Conservation (phyloP, 2,113 vertebrate species). For the Solenodon paradoxus region DNA sequence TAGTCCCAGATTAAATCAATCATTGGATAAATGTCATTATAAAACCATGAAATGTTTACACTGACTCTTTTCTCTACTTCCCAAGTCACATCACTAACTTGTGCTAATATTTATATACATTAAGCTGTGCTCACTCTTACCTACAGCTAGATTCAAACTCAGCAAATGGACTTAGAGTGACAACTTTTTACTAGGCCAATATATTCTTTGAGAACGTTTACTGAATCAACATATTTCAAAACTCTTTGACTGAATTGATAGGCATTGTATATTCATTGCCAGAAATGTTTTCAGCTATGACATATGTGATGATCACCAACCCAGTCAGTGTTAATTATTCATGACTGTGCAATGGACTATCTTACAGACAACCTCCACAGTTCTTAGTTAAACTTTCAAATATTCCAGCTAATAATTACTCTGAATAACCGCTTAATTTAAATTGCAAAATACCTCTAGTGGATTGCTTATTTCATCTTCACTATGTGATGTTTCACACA, state of each 20-base stretch:
- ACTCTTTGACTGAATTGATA: constrained; percentile 8
- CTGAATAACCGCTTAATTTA: constrained; percentile 42
- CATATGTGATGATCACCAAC: background rate
- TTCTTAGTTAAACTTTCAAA: background rate
- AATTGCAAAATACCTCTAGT: constrained; percentile 52
- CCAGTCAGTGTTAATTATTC: background rate
- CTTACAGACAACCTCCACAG: constrained; percentile 1
- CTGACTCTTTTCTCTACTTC: background rate
- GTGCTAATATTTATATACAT: background rate
- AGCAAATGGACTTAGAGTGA: background rate
- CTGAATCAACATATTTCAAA: background rate
- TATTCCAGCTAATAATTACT: constrained; percentile 62
- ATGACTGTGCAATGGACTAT: background rate
- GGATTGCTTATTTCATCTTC: constrained; percentile 62
- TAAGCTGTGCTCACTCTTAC: background rate
- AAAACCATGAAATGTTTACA: constrained; percentile 31
- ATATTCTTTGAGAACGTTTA: constrained; percentile 40
- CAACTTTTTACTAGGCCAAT: background rate
- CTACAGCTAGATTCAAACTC: background rate
- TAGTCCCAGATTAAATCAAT: constrained; percentile 31
- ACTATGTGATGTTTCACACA: constrained; percentile 39
- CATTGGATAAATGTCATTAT: background rate
- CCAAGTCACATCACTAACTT: background rate
- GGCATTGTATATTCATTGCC: background rate
- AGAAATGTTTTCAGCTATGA: constrained; percentile 52